These are phyloP conservation scores for Drosophila baimaii DNA, from an alignment of 1,140 invertebrate species.

Conservation along the genomic window DNA sequence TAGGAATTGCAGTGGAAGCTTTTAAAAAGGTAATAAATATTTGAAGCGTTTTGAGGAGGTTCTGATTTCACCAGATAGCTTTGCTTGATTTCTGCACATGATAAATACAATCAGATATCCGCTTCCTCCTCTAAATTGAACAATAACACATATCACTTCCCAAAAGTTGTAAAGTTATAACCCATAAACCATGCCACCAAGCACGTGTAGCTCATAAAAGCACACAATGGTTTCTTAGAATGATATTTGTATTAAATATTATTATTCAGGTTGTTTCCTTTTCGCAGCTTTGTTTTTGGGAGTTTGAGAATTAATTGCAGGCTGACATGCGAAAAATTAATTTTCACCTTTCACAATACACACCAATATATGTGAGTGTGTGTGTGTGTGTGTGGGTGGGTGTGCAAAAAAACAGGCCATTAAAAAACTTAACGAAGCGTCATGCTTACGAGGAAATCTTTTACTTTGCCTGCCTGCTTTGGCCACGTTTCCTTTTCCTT, in stretches of 20 bases:
- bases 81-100: background rate
- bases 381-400: background rate
- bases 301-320: constrained; percentile 55
- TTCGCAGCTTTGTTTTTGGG: background rate
- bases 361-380: background rate
- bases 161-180: background rate
- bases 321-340: constrained; percentile 78
- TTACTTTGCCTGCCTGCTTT: constrained; percentile 33
- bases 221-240: background rate
- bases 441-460: constrained; percentile 67
- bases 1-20: background rate
- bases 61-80: background rate
- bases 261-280: background rate
- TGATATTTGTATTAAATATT: constrained; percentile 18
- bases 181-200: background rate
- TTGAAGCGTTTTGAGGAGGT: no score
- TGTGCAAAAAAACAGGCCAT: constrained; percentile 12
- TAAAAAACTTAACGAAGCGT: constrained; percentile 62
- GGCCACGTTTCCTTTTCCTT: constrained; percentile 28
- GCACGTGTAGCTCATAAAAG: constrained; percentile 2
- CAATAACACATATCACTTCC: no score
- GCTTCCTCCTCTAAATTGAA: no score
- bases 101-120: background rate
- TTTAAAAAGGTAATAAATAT: background rate
- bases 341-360: constrained; percentile 58